phyloP scores from a whole-genome alignment of 2,888 invertebrate genomes.

The Ormyrus thymus region DNA sequence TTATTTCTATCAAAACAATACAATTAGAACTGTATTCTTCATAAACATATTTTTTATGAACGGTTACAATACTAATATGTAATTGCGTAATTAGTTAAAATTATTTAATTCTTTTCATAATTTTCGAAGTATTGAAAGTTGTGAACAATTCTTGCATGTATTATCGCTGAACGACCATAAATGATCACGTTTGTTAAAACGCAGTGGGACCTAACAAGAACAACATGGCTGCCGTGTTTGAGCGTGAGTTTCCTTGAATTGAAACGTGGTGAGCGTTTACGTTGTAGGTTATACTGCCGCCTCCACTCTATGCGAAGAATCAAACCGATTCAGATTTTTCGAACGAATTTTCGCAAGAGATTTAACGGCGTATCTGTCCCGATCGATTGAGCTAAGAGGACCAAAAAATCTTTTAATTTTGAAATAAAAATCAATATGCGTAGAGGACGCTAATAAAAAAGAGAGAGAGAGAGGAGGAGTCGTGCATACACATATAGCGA shows the following conservation, averaged over 20 bases:
- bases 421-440: constrained; percentile 54
- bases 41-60: too few relatives aligned
- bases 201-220: constrained; percentile 46
- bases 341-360: neutral
- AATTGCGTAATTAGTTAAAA: too few relatives aligned
- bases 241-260: neutral
- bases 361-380: neutral
- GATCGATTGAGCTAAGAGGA: neutral
- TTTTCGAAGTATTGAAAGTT: too few relatives aligned
- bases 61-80: too few relatives aligned
- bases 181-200: neutral
- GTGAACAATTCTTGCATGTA: too few relatives aligned
- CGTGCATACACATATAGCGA: neutral
- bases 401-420: constrained; percentile 27
- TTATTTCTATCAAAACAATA: too few relatives aligned
- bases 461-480: neutral
- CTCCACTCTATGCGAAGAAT: neutral
- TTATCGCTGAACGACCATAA: too few relatives aligned
- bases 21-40: too few relatives aligned
- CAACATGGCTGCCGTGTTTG: constrained; percentile 51
- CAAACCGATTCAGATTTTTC: constrained; percentile 1
- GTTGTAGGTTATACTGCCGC: constrained; percentile 28
- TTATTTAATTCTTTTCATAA: too few relatives aligned
- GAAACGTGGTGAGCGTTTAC: constrained; percentile 19
- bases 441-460: constrained; percentile 22